Evolutionary conservation across 2,888 invertebrate genomes (phyloP), one percentile per base, ranked within the genome.

Genomic region (Acanthococcus lagerstroemiae): DNA sequence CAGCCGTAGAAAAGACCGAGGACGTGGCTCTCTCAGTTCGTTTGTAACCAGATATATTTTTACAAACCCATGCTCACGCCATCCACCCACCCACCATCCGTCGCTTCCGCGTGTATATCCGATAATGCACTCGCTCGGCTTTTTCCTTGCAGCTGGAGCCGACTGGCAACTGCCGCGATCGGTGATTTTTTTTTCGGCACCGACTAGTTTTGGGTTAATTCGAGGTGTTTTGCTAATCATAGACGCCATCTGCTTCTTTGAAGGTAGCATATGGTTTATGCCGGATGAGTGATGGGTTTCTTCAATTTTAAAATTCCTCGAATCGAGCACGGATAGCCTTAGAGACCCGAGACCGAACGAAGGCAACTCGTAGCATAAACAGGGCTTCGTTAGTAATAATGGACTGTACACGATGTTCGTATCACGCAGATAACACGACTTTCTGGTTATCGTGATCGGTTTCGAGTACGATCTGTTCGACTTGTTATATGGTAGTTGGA

Each of bases 1-100:
- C 58, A 58, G 46, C 50, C 57, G 17, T 24, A 37, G 21, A 50
- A n/a, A n/a, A n/a, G n/a, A n/a, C n/a, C n/a, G n/a, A n/a, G n/a
- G n/a, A 50, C 19, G 21, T 45, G 25, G 45, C 12, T n/a, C 44
- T n/a, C 30, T 27, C 30, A 25, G 55, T 56, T 56, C 12, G 37
- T 9, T 37, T n/a, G 12, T 37, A n/a, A 37, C 3, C 12, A 15
- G 12, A 37, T 9, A 37, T 37, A 37, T n/a, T 37, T 37, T 37
- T n/a, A 37, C n/a, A n/a, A 37, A 37, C n/a, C 37, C 37, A 37
- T n/a, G n/a, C n/a, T n/a, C n/a, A n/a, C n/a, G n/a, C n/a, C n/a
- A n/a, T n/a, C n/a, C n/a, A n/a, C n/a, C n/a, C n/a, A n/a, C n/a
- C n/a, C n/a, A n/a, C n/a, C n/a, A n/a, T n/a, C n/a, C n/a, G n/a